Evolutionary conservation across 2,113 vertebrate genomes (phyloP), one percentile per base, ranked within the genome.

Genomic region (Oxygymnocypris stewartii): DNA sequence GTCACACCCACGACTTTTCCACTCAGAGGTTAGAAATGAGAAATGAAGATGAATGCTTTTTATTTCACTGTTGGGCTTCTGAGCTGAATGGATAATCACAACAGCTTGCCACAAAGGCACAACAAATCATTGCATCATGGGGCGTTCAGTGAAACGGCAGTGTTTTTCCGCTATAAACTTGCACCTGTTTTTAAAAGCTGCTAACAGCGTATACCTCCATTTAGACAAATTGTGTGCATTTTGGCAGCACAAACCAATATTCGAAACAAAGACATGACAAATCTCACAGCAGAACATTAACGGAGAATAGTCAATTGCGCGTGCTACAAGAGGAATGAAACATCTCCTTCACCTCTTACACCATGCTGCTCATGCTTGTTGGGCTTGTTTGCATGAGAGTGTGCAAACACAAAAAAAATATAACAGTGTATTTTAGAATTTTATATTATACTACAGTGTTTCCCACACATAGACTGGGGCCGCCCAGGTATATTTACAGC

Each of bases 11-110:
- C 51, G 31, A 42, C 59, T 42, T 75, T 51, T 79, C 42, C 78
- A 57, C 85, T 84, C 42, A 79, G 57, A 49, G 42, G 16, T 81
- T 71, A 75, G 78, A 44, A 71, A 51, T 79, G 40, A 57, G 67
- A 73, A 85, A 89, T 90, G 67, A 89, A 88, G 87, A 88, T 80
- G 51, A 86, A 88, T 86, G 86, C 40, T 69, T 57, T 84, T 84
- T 65, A 76, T 84, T 85, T 79, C 51, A 71, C 44, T 79, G 76
- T 28, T n/a, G n/a, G 14, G 59, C 80, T 44, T n/a, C 61, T 71
- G 13, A 8, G 37, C 78, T 49, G 12, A 23, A 28, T 8, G 47
- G 40, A 85, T 37, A n/a, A 87, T 82, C 59, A 25, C 40, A 82
- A 47, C 40, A 67, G 59, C 59, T 82, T 82, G 59, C 59, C 25